Evolutionary conservation across 37 sponge, comb jelly and placozoan genomes (phyloP).

Genomic region (Theonella swinhoei): DNA sequence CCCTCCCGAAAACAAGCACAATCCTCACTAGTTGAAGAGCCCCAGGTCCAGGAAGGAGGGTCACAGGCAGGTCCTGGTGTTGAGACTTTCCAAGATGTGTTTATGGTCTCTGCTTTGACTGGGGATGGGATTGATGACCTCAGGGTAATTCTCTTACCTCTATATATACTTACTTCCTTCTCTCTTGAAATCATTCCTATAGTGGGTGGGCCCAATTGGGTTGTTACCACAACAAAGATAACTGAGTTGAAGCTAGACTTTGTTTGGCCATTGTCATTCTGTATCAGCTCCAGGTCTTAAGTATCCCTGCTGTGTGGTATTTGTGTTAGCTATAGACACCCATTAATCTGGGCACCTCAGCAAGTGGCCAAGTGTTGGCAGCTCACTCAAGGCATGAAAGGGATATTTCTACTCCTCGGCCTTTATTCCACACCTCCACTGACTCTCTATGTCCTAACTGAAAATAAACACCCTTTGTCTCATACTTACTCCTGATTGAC

Average conservation of each 20-base stretch:
- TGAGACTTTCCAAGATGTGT: constrained; percentile 35
- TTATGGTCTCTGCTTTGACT: constrained; percentile 71
- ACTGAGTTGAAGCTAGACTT: too few relatives aligned
- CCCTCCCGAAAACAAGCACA: too few relatives aligned
- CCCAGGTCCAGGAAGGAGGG: background rate
- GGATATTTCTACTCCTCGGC: background rate
- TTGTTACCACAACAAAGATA: too few relatives aligned
- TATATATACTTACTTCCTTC: background rate
- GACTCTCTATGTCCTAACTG: too few relatives aligned
- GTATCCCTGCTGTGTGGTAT: too few relatives aligned
- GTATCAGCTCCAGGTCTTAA: too few relatives aligned
- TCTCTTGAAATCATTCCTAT: background rate
- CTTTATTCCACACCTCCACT: background rate
- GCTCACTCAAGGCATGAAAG: background rate
- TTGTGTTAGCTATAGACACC: too few relatives aligned
- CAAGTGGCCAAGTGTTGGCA: background rate
- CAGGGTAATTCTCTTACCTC: constrained; percentile 20
- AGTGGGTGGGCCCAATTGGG: background rate
- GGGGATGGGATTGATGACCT: constrained; percentile 74
- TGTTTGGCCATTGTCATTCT: too few relatives aligned
- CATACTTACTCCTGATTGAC: background rate
- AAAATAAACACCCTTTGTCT: background rate
- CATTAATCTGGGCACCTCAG: background rate
- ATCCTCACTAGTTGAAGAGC: too few relatives aligned
- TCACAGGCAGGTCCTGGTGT: background rate